phyloP scores from a whole-genome alignment of 2,113 vertebrate genomes.

The Oncorhynchus nerka region DNA sequence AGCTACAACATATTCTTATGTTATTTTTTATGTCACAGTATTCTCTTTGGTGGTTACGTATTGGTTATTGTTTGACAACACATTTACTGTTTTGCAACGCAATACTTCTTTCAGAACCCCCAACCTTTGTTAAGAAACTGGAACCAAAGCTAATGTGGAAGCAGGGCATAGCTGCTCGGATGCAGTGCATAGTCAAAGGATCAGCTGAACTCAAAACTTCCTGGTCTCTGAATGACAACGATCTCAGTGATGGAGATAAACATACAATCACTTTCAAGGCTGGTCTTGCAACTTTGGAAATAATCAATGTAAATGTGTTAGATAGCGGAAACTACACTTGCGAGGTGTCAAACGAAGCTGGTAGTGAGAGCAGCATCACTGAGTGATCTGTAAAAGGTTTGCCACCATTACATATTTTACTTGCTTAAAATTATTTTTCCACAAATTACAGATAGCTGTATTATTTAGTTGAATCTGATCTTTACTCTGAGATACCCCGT shows the following conservation, averaged over 20 bases:
- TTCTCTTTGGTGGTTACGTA: constrained; percentile 18
- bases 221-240: constrained; percentile 95
- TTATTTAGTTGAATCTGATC: constrained; percentile 1
- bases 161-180: constrained; percentile 85
- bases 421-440: no score
- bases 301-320: constrained; percentile 79
- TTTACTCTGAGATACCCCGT: constrained; percentile 86
- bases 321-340: constrained; percentile 93
- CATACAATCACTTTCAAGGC: constrained; percentile 83
- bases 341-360: constrained; percentile 93
- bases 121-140: constrained; percentile 91
- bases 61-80: constrained; percentile 11
- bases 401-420: constrained; percentile 37
- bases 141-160: constrained; percentile 93
- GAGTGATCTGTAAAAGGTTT: constrained; percentile 93
- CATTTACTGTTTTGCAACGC: constrained; percentile 15
- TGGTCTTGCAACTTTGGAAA: constrained; percentile 83
- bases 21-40: constrained; percentile 9
- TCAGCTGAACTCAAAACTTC: constrained; percentile 89
- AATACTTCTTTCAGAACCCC: constrained; percentile 83
- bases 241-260: constrained; percentile 85
- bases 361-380: constrained; percentile 87
- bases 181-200: constrained; percentile 91
- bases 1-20: constrained; percentile 25
- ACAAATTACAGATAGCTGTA: background rate